A percentile compares a stretch with the other conserved stretches of the same genome.
phyloP scores from a whole-genome alignment of 2,113 vertebrate species.

The Trematocara nigrifrons region DNA sequence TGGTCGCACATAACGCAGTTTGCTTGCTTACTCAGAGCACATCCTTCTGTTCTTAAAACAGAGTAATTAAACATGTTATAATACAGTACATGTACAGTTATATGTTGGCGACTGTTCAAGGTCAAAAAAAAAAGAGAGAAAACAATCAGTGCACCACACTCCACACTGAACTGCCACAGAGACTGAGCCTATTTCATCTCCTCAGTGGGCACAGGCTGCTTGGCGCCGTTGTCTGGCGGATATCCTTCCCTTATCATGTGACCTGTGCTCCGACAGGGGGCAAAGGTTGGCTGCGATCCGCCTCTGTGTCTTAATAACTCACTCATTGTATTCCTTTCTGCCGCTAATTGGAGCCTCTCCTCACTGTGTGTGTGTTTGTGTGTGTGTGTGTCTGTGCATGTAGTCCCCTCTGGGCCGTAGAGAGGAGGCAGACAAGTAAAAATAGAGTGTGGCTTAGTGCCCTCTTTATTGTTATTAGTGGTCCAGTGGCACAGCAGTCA shows the following conservation, averaged over 20 bases:
- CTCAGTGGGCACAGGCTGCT: slow-evolving; percentile 72
- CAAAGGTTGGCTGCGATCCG: slow-evolving; percentile 76
- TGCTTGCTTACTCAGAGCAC: not conserved
- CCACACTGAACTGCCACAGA: slow-evolving; percentile 24
- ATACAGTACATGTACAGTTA: not conserved
- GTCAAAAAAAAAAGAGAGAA: not conserved
- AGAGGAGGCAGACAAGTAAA: slow-evolving; percentile 61
- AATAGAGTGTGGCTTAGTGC: slow-evolving; percentile 69
- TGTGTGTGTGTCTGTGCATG: slow-evolving; percentile 25
- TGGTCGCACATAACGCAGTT: not conserved
- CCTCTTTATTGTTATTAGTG: slow-evolving; percentile 75
- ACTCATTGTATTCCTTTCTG: slow-evolving; percentile 81
- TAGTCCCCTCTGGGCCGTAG: slow-evolving; percentile 40
- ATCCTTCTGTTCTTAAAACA: not conserved
- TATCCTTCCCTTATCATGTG: slow-evolving; percentile 72
- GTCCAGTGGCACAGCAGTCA: slow-evolving; percentile 68
- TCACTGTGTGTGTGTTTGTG: slow-evolving; percentile 11
- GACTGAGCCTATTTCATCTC: slow-evolving; percentile 53
- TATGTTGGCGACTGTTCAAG: not conserved
- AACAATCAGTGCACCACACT: slow-evolving; percentile 20
- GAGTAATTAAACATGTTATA: not conserved
- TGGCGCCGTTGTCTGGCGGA: slow-evolving; percentile 72
- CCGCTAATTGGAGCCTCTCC: slow-evolving; percentile 82
- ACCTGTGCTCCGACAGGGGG: slow-evolving; percentile 67
- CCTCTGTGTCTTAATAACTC: slow-evolving; percentile 87